Evolutionary conservation across 2,797 vertebrate genomes (phyloP), one percentile per base, ranked within the genome.

Genomic region (Psittacula echo): DNA sequence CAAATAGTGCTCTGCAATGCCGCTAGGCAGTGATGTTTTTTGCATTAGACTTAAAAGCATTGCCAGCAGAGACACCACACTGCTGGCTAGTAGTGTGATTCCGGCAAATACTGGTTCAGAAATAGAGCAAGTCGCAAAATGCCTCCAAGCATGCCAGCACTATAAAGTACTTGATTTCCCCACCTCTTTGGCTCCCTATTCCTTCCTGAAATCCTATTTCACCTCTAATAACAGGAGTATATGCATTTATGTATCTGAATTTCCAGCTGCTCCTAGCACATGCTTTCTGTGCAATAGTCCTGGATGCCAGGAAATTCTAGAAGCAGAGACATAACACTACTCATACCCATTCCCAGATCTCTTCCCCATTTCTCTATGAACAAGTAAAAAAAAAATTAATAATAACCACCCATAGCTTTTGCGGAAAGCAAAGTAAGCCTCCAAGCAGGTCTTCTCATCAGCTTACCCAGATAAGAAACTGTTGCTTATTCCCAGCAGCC

Each of bases 11-110:
- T 92, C 71, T 93, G 45, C 8, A 6, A 11, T 85, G 79, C 68
- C 79, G 39, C 61, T 44, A 44, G 47, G 37, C 60, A 66, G 27
- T 53, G 76, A 82, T 82, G 87, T 50, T 75, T 91, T 95, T 95
- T 91, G 60, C 91, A 85, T 91, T 86, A 70, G 27, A 7, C 44
- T 86, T 70, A 44, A 47, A 88, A 78, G 64, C 41, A 20, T 50
- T 70, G 45, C 73, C 94, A 53, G 70, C 76, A 94, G 79, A 54
- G 70, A 78, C 53, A 53, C n/a, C 23, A 29, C 19, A 5, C 53
- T 84, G 42, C 76, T 94, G 90, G 83, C 88, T 72, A 66, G 34
- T 39, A 64, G 27, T 3, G 3, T n/a, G 22, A 47, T 41, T 88
- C 88, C 71, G 86, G 66, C 58, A 86, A 54, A 54, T 34, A 13